Evolutionary conservation across 2,113 vertebrate species (phyloP).

Genomic region (Steatornis caripensis): DNA sequence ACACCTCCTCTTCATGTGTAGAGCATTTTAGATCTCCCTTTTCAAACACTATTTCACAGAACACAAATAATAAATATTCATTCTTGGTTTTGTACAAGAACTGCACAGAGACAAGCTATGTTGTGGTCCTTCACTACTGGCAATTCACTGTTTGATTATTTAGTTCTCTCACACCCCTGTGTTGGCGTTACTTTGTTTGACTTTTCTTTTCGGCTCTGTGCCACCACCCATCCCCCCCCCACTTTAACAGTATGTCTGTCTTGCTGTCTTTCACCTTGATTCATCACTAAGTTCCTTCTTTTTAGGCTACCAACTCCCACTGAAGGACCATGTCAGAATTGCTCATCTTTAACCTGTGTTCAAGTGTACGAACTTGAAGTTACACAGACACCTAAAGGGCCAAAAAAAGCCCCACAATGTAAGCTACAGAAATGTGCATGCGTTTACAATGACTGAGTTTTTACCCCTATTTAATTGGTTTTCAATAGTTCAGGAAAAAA

Average conservation of each 20-base stretch:
- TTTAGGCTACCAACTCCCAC: not conserved
- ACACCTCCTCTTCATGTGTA: not conserved
- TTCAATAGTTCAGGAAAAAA: not conserved
- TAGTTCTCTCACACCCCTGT: not conserved
- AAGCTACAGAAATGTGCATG: not conserved
- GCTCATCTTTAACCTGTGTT: not conserved
- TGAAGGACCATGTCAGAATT: not conserved
- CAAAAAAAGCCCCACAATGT: fast-evolving
- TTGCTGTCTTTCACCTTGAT: not conserved
- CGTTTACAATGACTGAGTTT: not conserved
- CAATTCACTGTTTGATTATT: not conserved
- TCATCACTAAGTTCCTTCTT: not conserved
- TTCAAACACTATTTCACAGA: not conserved
- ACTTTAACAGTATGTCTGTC: not conserved
- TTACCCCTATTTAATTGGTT: not conserved
- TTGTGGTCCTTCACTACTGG: not conserved
- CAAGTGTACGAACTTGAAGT: not conserved
- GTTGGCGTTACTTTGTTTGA: not conserved
- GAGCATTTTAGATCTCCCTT: not conserved
- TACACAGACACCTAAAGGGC: not conserved
- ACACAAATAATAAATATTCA: not conserved
- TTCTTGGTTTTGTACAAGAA: not conserved
- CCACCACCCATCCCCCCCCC: too few relatives aligned
- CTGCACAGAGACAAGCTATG: not conserved
- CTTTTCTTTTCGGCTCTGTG: too few relatives aligned